Base-by-base conservation (phyloP, 2,797 vertebrate species). In the Enteromius unitaeniatus region DNA sequence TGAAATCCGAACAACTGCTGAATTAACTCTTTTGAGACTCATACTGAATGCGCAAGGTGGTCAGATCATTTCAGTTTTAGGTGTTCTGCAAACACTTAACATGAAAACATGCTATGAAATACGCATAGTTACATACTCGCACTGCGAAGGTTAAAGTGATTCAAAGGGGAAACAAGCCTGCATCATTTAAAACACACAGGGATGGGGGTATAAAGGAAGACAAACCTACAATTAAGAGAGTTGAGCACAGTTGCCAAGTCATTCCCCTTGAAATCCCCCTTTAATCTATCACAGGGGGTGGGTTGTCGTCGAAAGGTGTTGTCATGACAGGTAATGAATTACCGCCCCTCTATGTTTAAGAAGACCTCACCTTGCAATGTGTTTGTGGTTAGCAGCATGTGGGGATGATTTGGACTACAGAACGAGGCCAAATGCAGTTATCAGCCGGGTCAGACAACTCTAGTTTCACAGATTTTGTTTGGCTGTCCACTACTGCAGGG, bases 191-290 rank as follows among this genome's bases (percentile, higher is more conserved):
- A 69, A 65, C 10, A 49, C 67, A 45, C 49, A 51, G 70, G 60
- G 58, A 77, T 9, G 15, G 64, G 64, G 47, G 42, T 81, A 77
- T 60, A 42, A 69, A 55, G 37, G 53, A 79, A 84, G 80, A 86
- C 74, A 79, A 83, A 81, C 76, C 49, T 70, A 77, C 85, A 86
- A 78, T 86, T 83, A 88, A 80, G 68, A 72, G 68, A 58, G 86
- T 74, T 68, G 62, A 83, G 72, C 40, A 78, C 45, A 42, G 84
- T 76, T 88, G 86, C 89, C 86, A 89, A 86, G 80, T 79, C 79
- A 83, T 86, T 89, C 88, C 88, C 88, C 85, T 89, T 90, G 85
- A 90, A 87, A 88, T 86, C 84, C 78, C 84, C 85, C 79, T 87
- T 87, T 86, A 88, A 89, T 90, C 87, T 86, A 89, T 89, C 89